These are phyloP conservation scores for Anastatus disparis DNA, from an alignment of 1,140 invertebrate genomes.

Conservation along the genomic window DNA sequence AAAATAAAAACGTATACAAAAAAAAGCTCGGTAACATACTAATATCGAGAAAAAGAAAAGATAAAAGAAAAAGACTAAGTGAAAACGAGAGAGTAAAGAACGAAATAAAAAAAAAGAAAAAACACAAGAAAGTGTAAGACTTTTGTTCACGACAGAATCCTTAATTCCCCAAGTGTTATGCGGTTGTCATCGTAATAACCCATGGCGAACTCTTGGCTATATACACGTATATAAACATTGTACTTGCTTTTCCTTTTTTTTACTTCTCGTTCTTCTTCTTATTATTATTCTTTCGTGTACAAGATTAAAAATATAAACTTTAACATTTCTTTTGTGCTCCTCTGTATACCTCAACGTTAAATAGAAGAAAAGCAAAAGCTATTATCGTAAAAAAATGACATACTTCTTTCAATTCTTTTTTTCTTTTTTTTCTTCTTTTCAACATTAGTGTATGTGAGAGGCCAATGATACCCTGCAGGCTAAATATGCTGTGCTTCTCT, in stretches of 20 bases:
- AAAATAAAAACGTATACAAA: no score
- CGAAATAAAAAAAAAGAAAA: not conserved
- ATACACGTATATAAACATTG: no score
- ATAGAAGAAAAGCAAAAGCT: no score
- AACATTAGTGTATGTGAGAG: no score
- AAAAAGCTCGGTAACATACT: no score
- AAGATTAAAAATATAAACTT: conserved; percentile 30
- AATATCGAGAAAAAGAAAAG: not conserved
- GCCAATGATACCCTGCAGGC: no score
- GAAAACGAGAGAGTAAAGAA: not conserved
- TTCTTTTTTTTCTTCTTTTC: no score
- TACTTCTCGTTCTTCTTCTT: not conserved
- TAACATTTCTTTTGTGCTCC: no score
- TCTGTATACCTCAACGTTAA: no score
- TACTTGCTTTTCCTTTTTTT: no score
- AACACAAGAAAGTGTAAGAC: not conserved
- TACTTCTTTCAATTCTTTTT: no score
- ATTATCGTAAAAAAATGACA: not conserved
- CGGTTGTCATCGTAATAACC: conserved; percentile 26
- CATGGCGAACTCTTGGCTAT: not conserved
- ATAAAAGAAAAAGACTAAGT: not conserved
- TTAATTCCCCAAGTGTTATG: conserved; percentile 19
- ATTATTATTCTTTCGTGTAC: not conserved
- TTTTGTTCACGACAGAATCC: conserved; percentile 3
- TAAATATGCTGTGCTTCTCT: no score